phyloP scores from a whole-genome alignment of 2,113 vertebrate genomes.

The Larimichthys polyactis region DNA sequence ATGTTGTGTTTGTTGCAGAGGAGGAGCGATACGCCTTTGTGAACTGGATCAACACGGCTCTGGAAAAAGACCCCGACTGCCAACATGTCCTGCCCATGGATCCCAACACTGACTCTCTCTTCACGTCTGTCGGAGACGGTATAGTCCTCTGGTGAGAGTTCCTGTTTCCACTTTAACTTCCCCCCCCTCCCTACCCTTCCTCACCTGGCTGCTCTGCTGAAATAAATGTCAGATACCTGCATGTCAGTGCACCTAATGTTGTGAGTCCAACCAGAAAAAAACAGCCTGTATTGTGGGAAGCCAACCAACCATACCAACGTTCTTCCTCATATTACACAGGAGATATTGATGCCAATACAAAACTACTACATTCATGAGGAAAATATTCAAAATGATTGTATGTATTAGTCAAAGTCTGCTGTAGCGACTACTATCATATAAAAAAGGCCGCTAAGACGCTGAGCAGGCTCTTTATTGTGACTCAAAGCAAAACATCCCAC shows the following conservation, averaged over 20 bases:
- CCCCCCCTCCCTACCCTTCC: not conserved
- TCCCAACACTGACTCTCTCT: conserved; percentile 92
- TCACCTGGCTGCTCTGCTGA: not conserved
- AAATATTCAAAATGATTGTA: not conserved
- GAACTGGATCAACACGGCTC: conserved; percentile 98
- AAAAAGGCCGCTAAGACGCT: no score
- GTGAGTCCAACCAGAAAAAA: not conserved
- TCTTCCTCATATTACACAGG: not conserved
- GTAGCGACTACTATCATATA: no score
- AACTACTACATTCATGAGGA: not conserved
- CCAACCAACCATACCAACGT: not conserved
- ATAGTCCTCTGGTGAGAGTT: conserved; percentile 93
- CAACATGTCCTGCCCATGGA: conserved; percentile 94
- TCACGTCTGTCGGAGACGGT: conserved; percentile 92
- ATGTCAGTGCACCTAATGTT: not conserved
- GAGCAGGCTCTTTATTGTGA: no score
- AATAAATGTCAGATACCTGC: conserved; percentile 29
- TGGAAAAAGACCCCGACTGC: conserved; percentile 95
- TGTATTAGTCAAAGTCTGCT: not conserved
- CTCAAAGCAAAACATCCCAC: no score
- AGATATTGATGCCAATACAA: not conserved
- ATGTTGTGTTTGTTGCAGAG: conserved; percentile 83
- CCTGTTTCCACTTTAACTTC: not conserved
- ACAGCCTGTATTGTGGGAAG: not conserved
- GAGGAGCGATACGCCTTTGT: conserved; percentile 97